A percentile compares a stretch with the other conserved stretches of the same genome.
Evolutionary conservation across 2,888 invertebrate genomes (phyloP).

Genomic region (Sericinus montela): DNA sequence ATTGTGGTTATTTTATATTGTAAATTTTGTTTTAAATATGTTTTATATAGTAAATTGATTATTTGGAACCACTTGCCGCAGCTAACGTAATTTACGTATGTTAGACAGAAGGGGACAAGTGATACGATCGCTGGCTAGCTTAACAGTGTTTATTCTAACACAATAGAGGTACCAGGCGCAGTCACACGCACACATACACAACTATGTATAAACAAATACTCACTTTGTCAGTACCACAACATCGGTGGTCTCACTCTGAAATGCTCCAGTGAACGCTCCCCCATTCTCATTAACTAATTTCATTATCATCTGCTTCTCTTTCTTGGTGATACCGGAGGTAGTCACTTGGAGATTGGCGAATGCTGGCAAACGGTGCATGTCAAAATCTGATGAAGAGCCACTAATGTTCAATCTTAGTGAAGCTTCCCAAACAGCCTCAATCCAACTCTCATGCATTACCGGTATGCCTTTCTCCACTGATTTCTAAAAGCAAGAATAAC

Average conservation of each 20-base stretch:
- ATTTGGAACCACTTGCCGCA: too few relatives aligned
- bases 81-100: too few relatives aligned
- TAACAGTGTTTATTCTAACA: too few relatives aligned
- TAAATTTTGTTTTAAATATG: too few relatives aligned
- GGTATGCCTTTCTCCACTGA: slow-evolving; percentile 83
- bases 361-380: slow-evolving; percentile 78
- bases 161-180: too few relatives aligned
- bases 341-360: slow-evolving; percentile 89
- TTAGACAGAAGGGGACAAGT: too few relatives aligned
- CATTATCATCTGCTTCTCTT: slow-evolving; percentile 82
- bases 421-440: slow-evolving; percentile 88
- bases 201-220: slow-evolving; percentile 32
- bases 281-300: slow-evolving; percentile 86
- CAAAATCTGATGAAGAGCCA: slow-evolving; percentile 82
- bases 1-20: too few relatives aligned
- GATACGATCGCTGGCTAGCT: too few relatives aligned
- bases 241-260: slow-evolving; percentile 74
- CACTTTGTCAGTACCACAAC: slow-evolving; percentile 77
- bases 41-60: too few relatives aligned
- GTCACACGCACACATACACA: too few relatives aligned
- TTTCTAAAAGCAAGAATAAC: slow-evolving; percentile 63
- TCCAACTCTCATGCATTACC: slow-evolving; percentile 89
- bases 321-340: slow-evolving; percentile 84
- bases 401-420: slow-evolving; percentile 81
- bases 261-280: slow-evolving; percentile 78